Base-by-base conservation (phyloP, 2,888 invertebrate genomes). In the Cantharis lateralis region DNA sequence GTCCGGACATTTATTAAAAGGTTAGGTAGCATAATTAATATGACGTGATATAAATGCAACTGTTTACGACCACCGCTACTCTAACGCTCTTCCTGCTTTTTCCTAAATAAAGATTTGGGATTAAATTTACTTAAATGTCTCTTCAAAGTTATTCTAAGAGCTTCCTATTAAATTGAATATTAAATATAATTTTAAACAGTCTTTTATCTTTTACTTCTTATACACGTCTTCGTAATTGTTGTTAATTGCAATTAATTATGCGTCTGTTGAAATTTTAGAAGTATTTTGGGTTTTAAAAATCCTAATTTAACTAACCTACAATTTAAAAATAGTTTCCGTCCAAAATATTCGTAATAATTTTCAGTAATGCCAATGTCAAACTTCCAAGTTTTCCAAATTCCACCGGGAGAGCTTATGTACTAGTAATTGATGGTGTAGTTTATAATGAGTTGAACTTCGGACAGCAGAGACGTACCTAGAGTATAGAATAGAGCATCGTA, bases 1-100 rank as follows among this genome's bases (percentile, higher is more conserved):
- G 81, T 76, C 82, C 80, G 81, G 82, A 82, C 82, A 82, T 82
- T 83, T 82, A 83, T 83, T 82, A 82, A 82, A 81, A 82, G 83
- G 82, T 82, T 82, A 82, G 80, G 81, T 81, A 80, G 80, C 81
- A 80, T 82, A 83, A 83, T 83, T 83, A 82, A 83, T 83, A 82
- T 82, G 82, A 79, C 76, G 78, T 76, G 70, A 74, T 74, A 74
- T 76, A 72, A 78, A 75, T 78, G 75, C 75, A 75, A 75, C 75
- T 75, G 72, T 78, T 78, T 77, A 77, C 74, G 77, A 77, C 71
- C 68, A 61, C 71, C 70, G 15, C 28, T 71, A 26, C 70, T 66
- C n/a, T 20, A 66, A 24, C 18, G 15, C 16, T 66, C 64, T 24
- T 66, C 64, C n/a, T 66, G 18, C 64, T 66, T 66, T 24, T 66